Evolutionary conservation across 2,888 invertebrate species (phyloP).

Genomic region (Athalia rosae): DNA sequence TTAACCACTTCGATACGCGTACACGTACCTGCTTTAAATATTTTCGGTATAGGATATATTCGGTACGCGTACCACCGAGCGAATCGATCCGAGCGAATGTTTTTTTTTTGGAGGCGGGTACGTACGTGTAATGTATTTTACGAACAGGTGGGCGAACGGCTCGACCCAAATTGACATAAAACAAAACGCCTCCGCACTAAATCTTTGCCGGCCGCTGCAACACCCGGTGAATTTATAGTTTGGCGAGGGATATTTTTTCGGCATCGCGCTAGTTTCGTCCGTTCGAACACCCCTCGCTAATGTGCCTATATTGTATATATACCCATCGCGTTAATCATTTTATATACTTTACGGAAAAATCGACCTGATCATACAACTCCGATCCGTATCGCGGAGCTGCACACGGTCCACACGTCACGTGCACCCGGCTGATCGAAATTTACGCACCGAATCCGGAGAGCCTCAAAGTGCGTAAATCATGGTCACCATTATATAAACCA

Average conservation of each 20-base stretch:
- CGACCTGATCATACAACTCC: background rate
- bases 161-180: constrained; percentile 34
- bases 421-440: constrained; percentile 19
- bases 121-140: background rate
- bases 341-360: constrained; percentile 14
- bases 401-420: background rate
- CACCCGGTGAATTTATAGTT: constrained; percentile 37
- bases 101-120: background rate
- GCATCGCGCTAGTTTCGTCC: constrained; percentile 7
- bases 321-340: constrained; percentile 33
- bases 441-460: background rate
- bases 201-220: constrained; percentile 17
- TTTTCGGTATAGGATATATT: background rate
- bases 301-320: background rate
- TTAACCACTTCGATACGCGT: background rate
- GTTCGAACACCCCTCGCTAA: constrained; percentile 38
- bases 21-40: background rate
- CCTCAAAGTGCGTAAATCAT: too few relatives aligned
- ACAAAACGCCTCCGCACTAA: constrained; percentile 41
- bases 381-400: background rate
- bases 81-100: background rate
- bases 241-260: constrained; percentile 19
- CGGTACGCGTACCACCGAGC: too few relatives aligned
- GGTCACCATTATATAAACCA: too few relatives aligned
- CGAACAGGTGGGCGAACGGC: constrained; percentile 2